Conservation (phyloP, 2,888 invertebrate genomes). For the Pyrgus malvae region DNA sequence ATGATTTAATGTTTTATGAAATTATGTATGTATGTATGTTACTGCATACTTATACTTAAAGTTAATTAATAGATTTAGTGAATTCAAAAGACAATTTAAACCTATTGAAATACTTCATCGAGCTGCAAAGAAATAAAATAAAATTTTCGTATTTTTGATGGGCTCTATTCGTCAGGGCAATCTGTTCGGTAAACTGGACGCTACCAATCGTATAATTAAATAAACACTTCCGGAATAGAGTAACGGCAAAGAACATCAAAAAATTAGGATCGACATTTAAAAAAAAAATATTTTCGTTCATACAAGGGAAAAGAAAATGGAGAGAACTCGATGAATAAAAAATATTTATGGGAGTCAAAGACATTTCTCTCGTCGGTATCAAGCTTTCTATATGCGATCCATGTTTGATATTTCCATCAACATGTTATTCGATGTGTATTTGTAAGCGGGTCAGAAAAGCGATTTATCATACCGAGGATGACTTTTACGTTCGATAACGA, state of each 20-base stretch:
- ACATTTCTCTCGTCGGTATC: conserved; percentile 2
- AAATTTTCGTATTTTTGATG: neutral
- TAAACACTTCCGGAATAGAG: conserved; percentile 69
- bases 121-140: neutral
- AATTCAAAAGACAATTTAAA: too few relatives aligned
- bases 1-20: too few relatives aligned
- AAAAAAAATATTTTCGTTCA: neutral
- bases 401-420: conserved; percentile 21
- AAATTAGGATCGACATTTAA: neutral
- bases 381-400: conserved; percentile 6
- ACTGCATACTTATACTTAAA: too few relatives aligned
- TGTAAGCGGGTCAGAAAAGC: conserved; percentile 19
- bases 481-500: conserved; percentile 24
- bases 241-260: conserved; percentile 31
- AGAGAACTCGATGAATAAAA: neutral
- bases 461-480: conserved; percentile 21
- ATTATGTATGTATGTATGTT: too few relatives aligned
- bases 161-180: conserved; percentile 45
- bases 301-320: neutral
- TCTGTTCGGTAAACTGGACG: conserved; percentile 61
- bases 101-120: too few relatives aligned
- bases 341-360: neutral
- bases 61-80: too few relatives aligned
- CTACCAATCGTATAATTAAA: conserved; percentile 65
- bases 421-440: conserved; percentile 23